Base-by-base conservation (phyloP, 2,797 vertebrate species). In the Crocidura indochinensis region DNA sequence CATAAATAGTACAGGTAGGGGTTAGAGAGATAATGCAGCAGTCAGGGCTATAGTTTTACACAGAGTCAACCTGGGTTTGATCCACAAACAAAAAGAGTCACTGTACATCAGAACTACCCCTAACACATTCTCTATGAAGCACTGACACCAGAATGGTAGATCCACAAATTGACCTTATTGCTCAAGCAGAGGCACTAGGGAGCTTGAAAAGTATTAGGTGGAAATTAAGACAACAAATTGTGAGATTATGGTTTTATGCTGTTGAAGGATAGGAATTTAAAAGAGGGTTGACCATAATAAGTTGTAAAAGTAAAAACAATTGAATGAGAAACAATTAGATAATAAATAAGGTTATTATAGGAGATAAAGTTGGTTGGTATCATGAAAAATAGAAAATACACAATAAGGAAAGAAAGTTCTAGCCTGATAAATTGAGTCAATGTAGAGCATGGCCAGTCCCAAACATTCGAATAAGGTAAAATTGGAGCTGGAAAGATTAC, bases 361-460 rank as follows among this genome's bases (percentile, higher is more conserved):
- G 71, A 47, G 38, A 75, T n/a, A 31, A 91, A 88, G 44, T 67
- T 65, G 47, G 44, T 1, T 51, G 38, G 20, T 75, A 67, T 27
- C 53, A 47, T 71, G 46, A 82, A 91, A 81, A 92, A 27, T 51
- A 78, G 73, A 29, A 64, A 71, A 67, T 9, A 44, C 11, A 83
- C 46, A 72, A 3, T 75, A 46, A 85, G 14, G 15, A 2, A 68
- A 8, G 67, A 7, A 38, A 19, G 17, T 8, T 71, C 14, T 71
- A 29, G 12, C 51, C 51, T 53, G 51, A 53, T 53, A 53, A 53
- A 53, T 12, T 47, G 14, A 4, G 0, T 44, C 19, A 17, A 1
- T 17, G 14, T 49, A 78, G 49, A 74, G 31, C 14, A 10, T 8
- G 29, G 38, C 17, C 64, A 84, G 31, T 29, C 10, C 74, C 71